phyloP scores from a whole-genome alignment of 2,113 vertebrate genomes.

The Cathartes aura region DNA sequence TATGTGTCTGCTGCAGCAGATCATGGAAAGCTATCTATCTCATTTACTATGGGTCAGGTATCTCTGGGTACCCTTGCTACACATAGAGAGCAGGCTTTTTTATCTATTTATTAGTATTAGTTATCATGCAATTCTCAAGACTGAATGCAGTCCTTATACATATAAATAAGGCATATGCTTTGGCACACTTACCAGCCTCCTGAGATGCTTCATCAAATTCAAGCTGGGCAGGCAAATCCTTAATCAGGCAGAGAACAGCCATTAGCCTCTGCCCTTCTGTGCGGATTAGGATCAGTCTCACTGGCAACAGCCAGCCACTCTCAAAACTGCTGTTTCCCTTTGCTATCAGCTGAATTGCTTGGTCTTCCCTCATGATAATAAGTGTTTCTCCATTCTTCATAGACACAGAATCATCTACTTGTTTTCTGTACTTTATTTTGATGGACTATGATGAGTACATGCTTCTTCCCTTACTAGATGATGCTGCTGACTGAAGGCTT shows the following conservation, averaged over 20 bases:
- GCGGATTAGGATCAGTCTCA: neutral
- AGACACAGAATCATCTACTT: neutral
- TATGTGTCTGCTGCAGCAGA: neutral
- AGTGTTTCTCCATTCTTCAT: neutral
- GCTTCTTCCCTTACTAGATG: neutral
- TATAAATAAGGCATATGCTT: neutral
- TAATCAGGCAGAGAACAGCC: neutral
- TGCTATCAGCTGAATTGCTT: neutral
- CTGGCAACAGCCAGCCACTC: neutral
- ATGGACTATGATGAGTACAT: neutral
- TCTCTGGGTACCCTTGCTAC: neutral
- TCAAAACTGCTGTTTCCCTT: neutral
- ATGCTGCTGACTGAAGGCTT: neutral
- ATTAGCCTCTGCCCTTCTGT: neutral
- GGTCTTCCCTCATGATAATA: neutral
- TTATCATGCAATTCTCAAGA: neutral
- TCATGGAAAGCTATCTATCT: neutral
- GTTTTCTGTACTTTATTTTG: neutral
- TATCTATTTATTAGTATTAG: neutral
- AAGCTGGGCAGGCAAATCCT: neutral
- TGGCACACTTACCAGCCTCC: neutral
- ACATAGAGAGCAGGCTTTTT: neutral
- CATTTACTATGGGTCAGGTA: neutral
- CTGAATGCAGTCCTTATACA: neutral
- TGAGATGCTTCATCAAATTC: neutral